Percentiles rank a stretch among this genome's conserved stretches.
Evolutionary conservation across 92 coral and sea anemone species (phyloP).

Genomic region (Epizoanthus ramosus): DNA sequence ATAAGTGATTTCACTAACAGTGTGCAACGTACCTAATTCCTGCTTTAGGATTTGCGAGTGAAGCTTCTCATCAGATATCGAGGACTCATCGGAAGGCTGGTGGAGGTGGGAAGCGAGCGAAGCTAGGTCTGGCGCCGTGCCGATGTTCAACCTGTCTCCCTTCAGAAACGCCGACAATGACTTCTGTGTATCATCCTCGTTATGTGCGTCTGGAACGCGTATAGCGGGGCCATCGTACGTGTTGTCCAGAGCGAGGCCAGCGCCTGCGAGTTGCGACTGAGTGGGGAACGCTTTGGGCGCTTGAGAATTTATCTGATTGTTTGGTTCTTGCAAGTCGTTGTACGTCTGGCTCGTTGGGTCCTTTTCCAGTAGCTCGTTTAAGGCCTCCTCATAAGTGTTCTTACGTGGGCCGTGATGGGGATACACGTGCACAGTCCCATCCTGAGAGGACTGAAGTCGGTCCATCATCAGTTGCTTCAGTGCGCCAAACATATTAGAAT

Average conservation of each 20-base stretch:
- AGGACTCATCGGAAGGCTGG: conserved; percentile 63
- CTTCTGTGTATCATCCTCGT: conserved; percentile 7
- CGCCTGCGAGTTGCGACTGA: conserved; percentile 19
- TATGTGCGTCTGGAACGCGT: conserved; percentile 46
- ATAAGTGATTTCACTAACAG: not conserved
- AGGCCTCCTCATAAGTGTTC: conserved; percentile 63
- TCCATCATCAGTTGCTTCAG: conserved; percentile 60
- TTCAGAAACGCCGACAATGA: conserved; percentile 14
- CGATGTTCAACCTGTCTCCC: conserved; percentile 16
- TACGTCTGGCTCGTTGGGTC: conserved; percentile 37
- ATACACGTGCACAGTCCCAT: conserved; percentile 76
- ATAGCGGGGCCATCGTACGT: conserved; percentile 70
- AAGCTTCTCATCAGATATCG: conserved; percentile 58
- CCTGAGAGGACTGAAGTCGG: conserved; percentile 67
- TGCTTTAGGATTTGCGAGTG: conserved; percentile 76
- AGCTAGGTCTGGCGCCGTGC: conserved; percentile 7
- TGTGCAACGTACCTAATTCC: conserved; percentile 65
- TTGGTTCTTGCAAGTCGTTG: not conserved
- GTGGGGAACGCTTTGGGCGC: not conserved
- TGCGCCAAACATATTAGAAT: conserved; percentile 26
- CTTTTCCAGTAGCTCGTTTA: conserved; percentile 60
- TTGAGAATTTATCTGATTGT: not conserved
- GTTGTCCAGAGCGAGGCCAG: conserved; percentile 45
- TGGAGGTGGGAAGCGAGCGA: conserved; percentile 52
- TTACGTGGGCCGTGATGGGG: conserved; percentile 56